phyloP scores from a whole-genome alignment of 2,888 invertebrate species.

The Drosophila setosimentum region DNA sequence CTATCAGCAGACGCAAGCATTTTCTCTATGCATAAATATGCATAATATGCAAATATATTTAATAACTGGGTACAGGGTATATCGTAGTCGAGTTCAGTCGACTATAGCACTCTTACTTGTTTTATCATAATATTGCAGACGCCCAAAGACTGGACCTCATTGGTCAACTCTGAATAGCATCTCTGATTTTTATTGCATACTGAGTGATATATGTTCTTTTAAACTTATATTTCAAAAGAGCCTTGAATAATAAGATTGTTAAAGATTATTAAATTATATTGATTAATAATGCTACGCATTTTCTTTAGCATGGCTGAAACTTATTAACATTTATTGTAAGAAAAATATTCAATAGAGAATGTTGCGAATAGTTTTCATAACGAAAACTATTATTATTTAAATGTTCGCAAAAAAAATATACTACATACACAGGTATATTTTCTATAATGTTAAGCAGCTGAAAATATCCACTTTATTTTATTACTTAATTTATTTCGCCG shows the following conservation, averaged over 20 bases:
- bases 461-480: neutral
- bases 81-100: too few relatives aligned
- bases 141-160: neutral
- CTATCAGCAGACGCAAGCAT: too few relatives aligned
- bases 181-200: slow-evolving; percentile 12
- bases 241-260: neutral
- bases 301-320: neutral
- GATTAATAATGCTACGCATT: neutral
- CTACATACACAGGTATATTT: neutral
- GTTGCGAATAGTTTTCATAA: neutral
- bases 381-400: neutral
- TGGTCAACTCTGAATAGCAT: slow-evolving; percentile 14
- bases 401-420: neutral
- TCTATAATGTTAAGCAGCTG: neutral
- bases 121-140: too few relatives aligned
- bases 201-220: neutral
- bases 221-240: neutral
- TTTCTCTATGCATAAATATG: too few relatives aligned
- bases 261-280: neutral
- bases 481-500: neutral
- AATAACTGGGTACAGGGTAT: too few relatives aligned
- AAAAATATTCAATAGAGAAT: neutral
- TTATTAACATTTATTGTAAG: neutral
- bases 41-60: too few relatives aligned
- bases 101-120: too few relatives aligned